Evolutionary conservation across 2,888 invertebrate genomes (phyloP), one percentile per base, ranked within the genome.

Genomic region (Philopedon plagiatum): DNA sequence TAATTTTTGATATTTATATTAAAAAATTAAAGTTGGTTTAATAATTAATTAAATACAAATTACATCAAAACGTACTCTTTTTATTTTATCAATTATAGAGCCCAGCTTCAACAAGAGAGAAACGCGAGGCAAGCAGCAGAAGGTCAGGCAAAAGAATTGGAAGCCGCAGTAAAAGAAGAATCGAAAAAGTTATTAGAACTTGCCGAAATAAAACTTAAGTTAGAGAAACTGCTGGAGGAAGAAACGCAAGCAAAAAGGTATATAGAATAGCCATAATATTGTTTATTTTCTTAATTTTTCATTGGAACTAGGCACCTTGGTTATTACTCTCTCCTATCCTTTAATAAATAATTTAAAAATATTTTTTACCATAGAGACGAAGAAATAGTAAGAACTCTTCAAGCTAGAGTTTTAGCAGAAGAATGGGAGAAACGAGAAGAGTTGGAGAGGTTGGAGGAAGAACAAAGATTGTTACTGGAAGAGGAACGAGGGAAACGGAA

Each of bases 361-460:
- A n/a, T 15, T 46, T 9, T 46, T 2, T 7, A 46, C 11, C 18
- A 32, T 69, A 75, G 75, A 34, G 95, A 95, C 77, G 95, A 95
- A 84, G 95, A 95, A 88, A 93, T 94, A 73, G 92, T 92, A 0
- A 86, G 92, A 78, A 89, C 89, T 19, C 83, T 92, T 68, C 92
- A 92, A 84, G 92, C 92, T 0, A 87, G 92, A 77, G 92, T 94
- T 56, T 85, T 94, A 76, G 90, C 92, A 58, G 94, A 95, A 86
- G 95, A 95, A 87, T 94, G 94, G 93, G 93, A 94, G 79, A 92
- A 91, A 81, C 85, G 94, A 75, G 94, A 94, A 82, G 93, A 94
- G 83, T 83, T 95, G 76, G 94, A 95, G 85, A 87, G 89, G 76
- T 85, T 94, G n/a, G 94, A 94, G 84, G 90, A 90, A 80, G 93